A percentile compares a stretch with the other conserved stretches of the same genome.
phyloP scores from a whole-genome alignment of 2,113 vertebrate genomes.

The Dromas ardeola region DNA sequence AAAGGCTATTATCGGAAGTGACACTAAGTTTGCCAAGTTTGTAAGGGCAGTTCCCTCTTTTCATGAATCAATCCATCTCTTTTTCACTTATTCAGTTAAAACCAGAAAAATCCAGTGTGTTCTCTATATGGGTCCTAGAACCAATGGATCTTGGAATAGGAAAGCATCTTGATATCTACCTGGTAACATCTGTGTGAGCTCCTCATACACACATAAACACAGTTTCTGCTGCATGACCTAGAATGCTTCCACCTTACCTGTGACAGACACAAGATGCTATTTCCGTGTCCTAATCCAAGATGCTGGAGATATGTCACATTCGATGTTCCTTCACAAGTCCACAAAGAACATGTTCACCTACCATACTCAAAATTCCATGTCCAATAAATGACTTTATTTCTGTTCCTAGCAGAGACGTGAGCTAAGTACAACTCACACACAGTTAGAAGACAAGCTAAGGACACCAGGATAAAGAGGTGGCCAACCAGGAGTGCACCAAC shows the following conservation, averaged over 20 bases:
- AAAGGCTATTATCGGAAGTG: neutral
- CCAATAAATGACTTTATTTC: neutral
- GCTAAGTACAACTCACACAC: neutral
- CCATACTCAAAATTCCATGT: neutral
- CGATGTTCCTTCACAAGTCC: neutral
- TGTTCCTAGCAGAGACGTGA: neutral
- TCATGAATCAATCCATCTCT: neutral
- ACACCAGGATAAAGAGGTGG: neutral
- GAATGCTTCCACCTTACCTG: neutral
- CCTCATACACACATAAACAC: neutral
- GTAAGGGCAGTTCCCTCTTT: neutral
- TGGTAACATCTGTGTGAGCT: neutral
- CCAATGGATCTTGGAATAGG: neutral
- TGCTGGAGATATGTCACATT: neutral
- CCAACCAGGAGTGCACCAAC: neutral
- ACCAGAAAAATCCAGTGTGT: neutral
- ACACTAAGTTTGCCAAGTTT: neutral
- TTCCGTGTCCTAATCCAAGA: neutral
- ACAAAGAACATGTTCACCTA: neutral
- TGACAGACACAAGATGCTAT: neutral
- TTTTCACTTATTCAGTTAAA: neutral
- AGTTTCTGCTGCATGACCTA: neutral
- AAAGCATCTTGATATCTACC: neutral
- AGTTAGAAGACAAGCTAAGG: neutral
- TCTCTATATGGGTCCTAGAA: neutral